Evolutionary conservation across 2,113 vertebrate genomes (phyloP), one percentile per base, ranked within the genome.

Genomic region (Chloebia gouldiae): DNA sequence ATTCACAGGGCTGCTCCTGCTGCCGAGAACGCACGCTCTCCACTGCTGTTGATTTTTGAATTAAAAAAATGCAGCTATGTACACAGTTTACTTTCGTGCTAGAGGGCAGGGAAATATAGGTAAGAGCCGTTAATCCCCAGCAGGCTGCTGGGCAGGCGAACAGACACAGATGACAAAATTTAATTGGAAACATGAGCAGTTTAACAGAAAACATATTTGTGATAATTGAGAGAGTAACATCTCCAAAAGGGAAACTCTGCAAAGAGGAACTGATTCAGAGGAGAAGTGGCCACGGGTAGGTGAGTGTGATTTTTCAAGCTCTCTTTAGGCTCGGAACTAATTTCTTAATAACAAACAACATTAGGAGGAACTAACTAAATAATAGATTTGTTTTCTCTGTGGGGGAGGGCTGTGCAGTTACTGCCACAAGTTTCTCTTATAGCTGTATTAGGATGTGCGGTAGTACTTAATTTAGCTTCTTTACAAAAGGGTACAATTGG

Each of bases 161-260:
- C 96, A 97, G 97, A 97, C 96, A 95, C 49, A 93, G 97, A 98
- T 98, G 98, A 98, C 98, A 98, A 97, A 97, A 96, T 97, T 97
- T 98, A 98, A 98, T 98, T 98, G 97, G 97, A 98, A 98, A 97
- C 98, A 98, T 98, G 98, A 98, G 95, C 96, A 68, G 97, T 96
- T 97, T 98, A 98, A 98, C 97, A 60, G 96, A 97, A 98, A 98
- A 97, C 97, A 96, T 92, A 92, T 95, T 98, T 97, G 97, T 97
- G 97, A 98, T 98, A 97, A 97, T 97, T 97, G 97, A 97, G 96
- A 97, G 96, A 92, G 95, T 96, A 93, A 97, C 93, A 95, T 97
- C 97, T 97, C 95, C 27, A 66, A 92, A 83, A 96, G 87, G 95
- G 96, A 95, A 96, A 85, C 71, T 96, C 97, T 94, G 96, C 95